phyloP scores from a whole-genome alignment of 2,113 vertebrate species.

The Lagopus muta region DNA sequence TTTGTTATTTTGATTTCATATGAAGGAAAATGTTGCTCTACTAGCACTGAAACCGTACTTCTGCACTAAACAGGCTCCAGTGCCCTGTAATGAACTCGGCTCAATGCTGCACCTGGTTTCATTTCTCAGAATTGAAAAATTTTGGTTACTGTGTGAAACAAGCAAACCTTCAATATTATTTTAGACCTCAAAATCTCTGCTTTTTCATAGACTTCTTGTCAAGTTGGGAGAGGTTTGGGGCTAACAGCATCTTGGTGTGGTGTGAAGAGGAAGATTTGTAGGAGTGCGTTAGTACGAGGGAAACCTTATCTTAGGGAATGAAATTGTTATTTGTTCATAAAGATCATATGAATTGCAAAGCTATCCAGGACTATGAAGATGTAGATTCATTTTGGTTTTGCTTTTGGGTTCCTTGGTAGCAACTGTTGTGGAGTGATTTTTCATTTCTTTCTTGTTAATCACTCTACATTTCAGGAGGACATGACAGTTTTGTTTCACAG shows the following conservation, averaged over 20 bases:
- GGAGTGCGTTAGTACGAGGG: not conserved
- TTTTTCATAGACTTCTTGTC: not conserved
- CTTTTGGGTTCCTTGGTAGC: not conserved
- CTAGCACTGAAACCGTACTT: not conserved
- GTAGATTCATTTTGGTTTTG: not conserved
- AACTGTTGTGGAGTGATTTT: not conserved
- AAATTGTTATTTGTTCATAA: not conserved
- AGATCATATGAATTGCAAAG: not conserved
- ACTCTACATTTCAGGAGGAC: not conserved
- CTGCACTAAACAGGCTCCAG: not conserved
- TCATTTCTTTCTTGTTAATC: constrained; percentile 41
- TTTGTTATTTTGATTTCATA: not conserved
- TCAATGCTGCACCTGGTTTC: not conserved
- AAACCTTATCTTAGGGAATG: not conserved
- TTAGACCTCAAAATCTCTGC: not conserved
- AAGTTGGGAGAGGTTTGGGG: not conserved
- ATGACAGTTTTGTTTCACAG: constrained; percentile 27
- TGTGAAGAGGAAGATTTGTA: not conserved
- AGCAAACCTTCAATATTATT: not conserved
- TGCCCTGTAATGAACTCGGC: not conserved
- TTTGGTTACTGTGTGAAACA: not conserved
- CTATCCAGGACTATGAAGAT: not conserved
- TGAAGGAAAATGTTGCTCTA: not conserved
- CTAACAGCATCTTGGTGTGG: accelerated
- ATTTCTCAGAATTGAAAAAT: not conserved